Percentiles rank a stretch among this genome's conserved stretches.
Evolutionary conservation across 1,140 invertebrate species (phyloP).

Genomic region (Polyergus mexicanus): DNA sequence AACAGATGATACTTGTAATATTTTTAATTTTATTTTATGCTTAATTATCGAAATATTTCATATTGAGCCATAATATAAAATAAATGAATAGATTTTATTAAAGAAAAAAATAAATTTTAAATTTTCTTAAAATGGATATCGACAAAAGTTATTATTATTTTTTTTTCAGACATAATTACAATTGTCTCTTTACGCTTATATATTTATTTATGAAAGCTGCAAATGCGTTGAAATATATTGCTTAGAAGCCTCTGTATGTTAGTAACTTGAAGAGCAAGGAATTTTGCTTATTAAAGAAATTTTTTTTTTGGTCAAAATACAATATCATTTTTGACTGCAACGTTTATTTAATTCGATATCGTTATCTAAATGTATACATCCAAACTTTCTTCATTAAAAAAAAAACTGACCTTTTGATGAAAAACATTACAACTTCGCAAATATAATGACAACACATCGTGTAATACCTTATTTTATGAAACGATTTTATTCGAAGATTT

Average conservation of each 20-base stretch:
- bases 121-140: not conserved
- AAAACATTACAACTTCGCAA: not conserved
- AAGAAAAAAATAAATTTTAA: not conserved
- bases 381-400: not conserved
- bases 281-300: slow-evolving; percentile 14
- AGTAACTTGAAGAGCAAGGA: slow-evolving; percentile 20
- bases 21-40: not conserved
- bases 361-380: not conserved
- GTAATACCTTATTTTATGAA: not conserved
- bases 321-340: not conserved
- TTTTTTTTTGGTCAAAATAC: slow-evolving; percentile 25
- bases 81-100: not conserved
- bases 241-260: not conserved
- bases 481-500: not conserved
- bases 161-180: not conserved
- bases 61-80: not conserved
- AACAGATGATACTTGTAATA: not conserved
- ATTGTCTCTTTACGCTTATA: not conserved
- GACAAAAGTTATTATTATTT: not conserved
- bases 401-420: not conserved
- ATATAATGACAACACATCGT: not conserved
- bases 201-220: slow-evolving; percentile 15
- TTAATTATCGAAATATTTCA: not conserved
- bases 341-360: not conserved
- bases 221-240: not conserved